Evolutionary conservation across 37 sponge, comb jelly and placozoan genomes (phyloP).

Genomic region (Corticium candelabrum): DNA sequence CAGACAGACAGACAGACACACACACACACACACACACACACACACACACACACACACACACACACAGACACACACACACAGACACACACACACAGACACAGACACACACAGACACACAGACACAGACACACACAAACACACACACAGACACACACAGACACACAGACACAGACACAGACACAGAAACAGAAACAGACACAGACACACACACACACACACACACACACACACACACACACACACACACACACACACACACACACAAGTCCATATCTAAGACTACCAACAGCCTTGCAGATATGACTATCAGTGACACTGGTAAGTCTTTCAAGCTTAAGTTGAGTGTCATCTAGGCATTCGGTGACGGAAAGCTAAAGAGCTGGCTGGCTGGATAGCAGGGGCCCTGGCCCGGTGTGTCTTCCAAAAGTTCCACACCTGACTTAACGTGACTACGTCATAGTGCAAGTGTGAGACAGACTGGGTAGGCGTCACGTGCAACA

Average conservation of each 20-base stretch:
- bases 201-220: conserved; percentile 12
- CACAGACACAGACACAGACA: conserved; percentile 22
- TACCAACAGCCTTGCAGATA: conserved; percentile 1
- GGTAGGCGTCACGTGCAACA: no score
- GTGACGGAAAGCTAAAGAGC: no score
- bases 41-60: not conserved
- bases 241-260: not conserved
- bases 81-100: conserved; percentile 6
- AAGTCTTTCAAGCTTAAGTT: no score
- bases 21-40: conserved; percentile 9
- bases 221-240: conserved; percentile 2
- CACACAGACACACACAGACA: no score
- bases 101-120: conserved; percentile 20
- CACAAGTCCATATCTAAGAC: not conserved
- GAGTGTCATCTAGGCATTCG: no score
- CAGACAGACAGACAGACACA: not conserved
- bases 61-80: conserved; percentile 18
- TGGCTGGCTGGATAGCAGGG: no score
- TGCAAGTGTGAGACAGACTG: no score
- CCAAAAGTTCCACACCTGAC: no score
- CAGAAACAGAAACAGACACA: no score
- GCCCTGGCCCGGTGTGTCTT: no score
- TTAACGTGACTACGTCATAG: no score
- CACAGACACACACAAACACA: no score
- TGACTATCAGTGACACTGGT: not conserved